Evolutionary conservation across 2,797 vertebrate species (phyloP), one percentile per base, ranked within the genome.

Genomic region (Coreius guichenoti): DNA sequence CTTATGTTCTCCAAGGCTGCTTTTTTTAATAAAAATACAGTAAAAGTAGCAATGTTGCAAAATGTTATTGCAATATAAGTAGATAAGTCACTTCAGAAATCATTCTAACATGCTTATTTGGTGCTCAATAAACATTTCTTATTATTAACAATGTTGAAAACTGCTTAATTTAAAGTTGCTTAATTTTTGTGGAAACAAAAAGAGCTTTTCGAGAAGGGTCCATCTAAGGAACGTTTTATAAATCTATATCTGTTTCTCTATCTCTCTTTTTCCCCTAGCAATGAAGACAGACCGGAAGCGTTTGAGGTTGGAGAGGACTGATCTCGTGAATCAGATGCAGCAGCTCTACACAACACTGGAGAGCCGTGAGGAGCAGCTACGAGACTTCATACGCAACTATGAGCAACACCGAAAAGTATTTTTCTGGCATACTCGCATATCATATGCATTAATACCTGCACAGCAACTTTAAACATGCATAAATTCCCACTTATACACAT

Each of bases 291-390:
- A 99, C 90, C 96, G 98, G 21, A 99, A 98, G 91, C 97, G 98
- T 78, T 94, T 99, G 90, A 98, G 98, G 94, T 96, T 94, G 0
- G 98, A 99, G 93, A 99, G 99, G 91, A 96, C 97, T 0, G 98
- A 99, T 94, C 94, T 99, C 92, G 96, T 98, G 89, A 99, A 97
- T 94, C 98, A 99, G 94, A 99, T 99, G 98, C 97, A 99, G 93
- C 98, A 99, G 95, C 95, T 99, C 63, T 99, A 99, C 0, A 96
- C 97, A 89, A 99, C 98, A 0, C 94, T 99, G 93, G 98, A 99
- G 92, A 99, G 98, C 94, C 96, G 98, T 0, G 98, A 99, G 94
- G 98, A 99, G 92, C 98, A 99, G 93, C 96, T 99, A 63, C 96
- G 98, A 0, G 98, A 99, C 92, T 99, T 99, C 93, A 99, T 99